Evolutionary conservation across 2,888 invertebrate genomes (phyloP).

Genomic region (Brachyptera risi): DNA sequence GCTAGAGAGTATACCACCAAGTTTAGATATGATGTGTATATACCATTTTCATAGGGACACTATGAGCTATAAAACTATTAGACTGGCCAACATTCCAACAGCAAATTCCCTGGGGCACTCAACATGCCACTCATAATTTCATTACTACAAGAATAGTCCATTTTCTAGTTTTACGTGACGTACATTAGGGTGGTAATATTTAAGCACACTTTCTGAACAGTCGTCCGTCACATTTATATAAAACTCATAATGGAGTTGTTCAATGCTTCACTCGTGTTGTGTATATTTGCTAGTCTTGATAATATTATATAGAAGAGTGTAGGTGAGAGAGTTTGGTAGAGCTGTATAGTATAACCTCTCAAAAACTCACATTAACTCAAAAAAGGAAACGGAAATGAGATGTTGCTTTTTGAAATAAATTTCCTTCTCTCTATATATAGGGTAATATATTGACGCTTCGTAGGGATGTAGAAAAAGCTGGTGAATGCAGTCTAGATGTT

Average conservation of each 20-base stretch:
- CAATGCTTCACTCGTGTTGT: neutral
- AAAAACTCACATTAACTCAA: neutral
- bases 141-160: constrained; percentile 19
- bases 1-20: too few species aligned
- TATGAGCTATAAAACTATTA: constrained; percentile 3
- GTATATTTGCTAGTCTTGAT: neutral
- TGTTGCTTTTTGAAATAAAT: neutral
- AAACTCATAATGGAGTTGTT: too few species aligned
- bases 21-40: neutral
- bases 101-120: neutral
- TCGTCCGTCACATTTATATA: neutral
- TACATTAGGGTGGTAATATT: neutral
- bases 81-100: neutral
- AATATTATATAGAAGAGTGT: too few species aligned
- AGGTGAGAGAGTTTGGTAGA: too few species aligned
- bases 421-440: neutral
- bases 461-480: too few species aligned
- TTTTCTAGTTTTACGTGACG: neutral
- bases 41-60: neutral
- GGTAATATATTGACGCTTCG: too few species aligned
- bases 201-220: neutral
- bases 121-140: constrained; percentile 18
- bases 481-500: too few species aligned
- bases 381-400: neutral
- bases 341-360: too few species aligned